Base-by-base conservation (phyloP, 2,797 vertebrate genomes). In the Pelobates cultripes region DNA sequence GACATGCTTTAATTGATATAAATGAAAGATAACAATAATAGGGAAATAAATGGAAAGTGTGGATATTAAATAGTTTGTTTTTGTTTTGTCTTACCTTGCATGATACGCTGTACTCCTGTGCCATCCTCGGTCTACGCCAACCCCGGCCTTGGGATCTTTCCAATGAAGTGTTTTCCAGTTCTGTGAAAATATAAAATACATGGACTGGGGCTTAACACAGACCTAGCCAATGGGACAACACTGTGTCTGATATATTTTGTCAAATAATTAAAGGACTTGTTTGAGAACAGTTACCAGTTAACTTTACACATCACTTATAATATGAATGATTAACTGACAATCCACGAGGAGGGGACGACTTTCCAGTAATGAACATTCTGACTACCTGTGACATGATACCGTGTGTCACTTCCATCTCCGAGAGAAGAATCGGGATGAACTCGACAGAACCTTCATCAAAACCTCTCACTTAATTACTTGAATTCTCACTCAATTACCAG, bases 281-380 rank as follows among this genome's bases (percentile, higher is more conserved):
- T 41, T n/a, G 7, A 40, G 68, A 43, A 28, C 12, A 57, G 57
- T 76, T 72, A 77, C 4, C 40, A 44, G 51, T 76, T 81, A 75
- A 81, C 79, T 51, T 78, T 51, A 43, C 3, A 63, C 75, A 68
- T 40, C 28, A 53, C 43, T 42, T 71, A 55, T 28, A 28, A 28
- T 28, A 28, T 28, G 28, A 53, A 53, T 7, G 51, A 53, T 7
- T 13, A 53, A 28, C 28, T 28, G 28, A 28, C 28, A 28, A 28
- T 28, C 28, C 28, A 28, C 28, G 2, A 28, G 28, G 28, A 28
- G 2, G 28, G 28, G 28, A 28, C 28, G 28, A 28, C 28, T 28
- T 28, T 28, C 28, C 28, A 28, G 28, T 28, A 28, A 28, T 28
- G 1, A 28, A 28, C 28, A 28, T 2, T 28, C 28, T 28, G 28